Base-by-base conservation (phyloP, 2,888 invertebrate species). In the Trypoxylon attenuatum region DNA sequence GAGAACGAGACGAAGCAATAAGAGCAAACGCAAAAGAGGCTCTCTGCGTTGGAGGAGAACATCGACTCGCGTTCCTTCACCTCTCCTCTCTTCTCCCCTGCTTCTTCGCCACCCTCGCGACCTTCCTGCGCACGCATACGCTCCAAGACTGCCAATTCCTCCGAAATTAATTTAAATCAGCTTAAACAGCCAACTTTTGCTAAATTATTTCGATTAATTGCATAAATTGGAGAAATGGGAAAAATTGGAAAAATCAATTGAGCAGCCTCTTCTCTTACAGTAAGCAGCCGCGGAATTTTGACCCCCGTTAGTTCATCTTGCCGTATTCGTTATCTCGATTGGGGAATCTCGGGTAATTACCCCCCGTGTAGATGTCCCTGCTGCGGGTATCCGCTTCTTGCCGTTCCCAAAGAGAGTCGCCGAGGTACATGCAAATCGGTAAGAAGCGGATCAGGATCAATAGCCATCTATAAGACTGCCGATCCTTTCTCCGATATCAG, bases 381-480 rank as follows among this genome's bases (percentile, higher is more conserved):
- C 33, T 4, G 22, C 54, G 38, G 61, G 45, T 38, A 53, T 29
- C 58, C 58, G 60, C 54, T 63, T 74, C 69, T 72, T 59, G 71
- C 53, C 50, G 52, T 46, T 49, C 49, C 53, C 56, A 22, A 60
- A 38, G 47, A n/a, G n/a, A 57, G 51, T 52, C 55, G n/a, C n/a
- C 53, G 41, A 61, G 56, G 43, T 41, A 55, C 72, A 67, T 70
- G 74, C 74, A 74, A 75, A 74, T 75, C 74, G 58, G 62, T 51
- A 66, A 63, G 70, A 73, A 74, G 67, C 74, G 59, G 73, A 74
- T 73, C 69, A 51, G 63, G 69, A 73, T 69, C 73, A 61, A 60
- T 64, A 55, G 60, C 63, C 73, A 27, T 59, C 66, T 45, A 61
- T 63, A 66, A 73, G 23, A 56, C 33, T 33, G 46, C 38, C 61